A percentile compares a stretch with the other conserved stretches of the same genome.
These are phyloP conservation scores for Lepidurus packardi DNA, from an alignment of 1,140 invertebrate genomes.

Conservation along the genomic window DNA sequence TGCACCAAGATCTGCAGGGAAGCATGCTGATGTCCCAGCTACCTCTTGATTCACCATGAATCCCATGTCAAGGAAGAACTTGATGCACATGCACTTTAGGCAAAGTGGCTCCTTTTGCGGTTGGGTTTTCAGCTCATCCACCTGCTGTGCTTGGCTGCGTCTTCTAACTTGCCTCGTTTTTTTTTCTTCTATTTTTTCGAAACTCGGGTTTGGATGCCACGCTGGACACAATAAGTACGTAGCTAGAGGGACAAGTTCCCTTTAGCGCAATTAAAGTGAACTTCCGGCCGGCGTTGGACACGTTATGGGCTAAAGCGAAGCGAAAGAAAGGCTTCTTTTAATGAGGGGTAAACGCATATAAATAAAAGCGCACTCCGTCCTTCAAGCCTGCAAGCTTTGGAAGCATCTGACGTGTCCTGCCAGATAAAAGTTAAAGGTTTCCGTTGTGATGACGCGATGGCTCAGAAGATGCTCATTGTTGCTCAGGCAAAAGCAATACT, in stretches of 20 bases:
- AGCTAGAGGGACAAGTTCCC: neutral
- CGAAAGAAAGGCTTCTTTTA: neutral
- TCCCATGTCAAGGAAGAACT: neutral
- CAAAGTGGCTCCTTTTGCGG: neutral
- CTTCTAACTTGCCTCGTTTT: too few relatives aligned
- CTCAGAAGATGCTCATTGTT: neutral
- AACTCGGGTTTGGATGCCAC: neutral
- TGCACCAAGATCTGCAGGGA: neutral
- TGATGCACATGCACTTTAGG: neutral
- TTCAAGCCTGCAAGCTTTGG: neutral
- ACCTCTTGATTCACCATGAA: neutral
- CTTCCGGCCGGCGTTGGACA: neutral
- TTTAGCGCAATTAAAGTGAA: neutral
- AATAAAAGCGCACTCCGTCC: neutral
- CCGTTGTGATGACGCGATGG: neutral
- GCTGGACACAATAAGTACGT: neutral
- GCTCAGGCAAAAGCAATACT: neutral
- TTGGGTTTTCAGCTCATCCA: neutral
- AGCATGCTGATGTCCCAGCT: neutral
- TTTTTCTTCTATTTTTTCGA: too few relatives aligned
- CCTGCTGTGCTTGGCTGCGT: neutral
- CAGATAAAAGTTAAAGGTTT: neutral
- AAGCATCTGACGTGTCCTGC: neutral
- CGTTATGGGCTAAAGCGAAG: slow-evolving; percentile 1
- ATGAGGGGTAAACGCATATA: slow-evolving; percentile 1